Percentiles rank a stretch among this genome's conserved stretches.
These are phyloP conservation scores for Procambarus virginalis DNA, from an alignment of 1,140 invertebrate genomes.

Conservation along the genomic window DNA sequence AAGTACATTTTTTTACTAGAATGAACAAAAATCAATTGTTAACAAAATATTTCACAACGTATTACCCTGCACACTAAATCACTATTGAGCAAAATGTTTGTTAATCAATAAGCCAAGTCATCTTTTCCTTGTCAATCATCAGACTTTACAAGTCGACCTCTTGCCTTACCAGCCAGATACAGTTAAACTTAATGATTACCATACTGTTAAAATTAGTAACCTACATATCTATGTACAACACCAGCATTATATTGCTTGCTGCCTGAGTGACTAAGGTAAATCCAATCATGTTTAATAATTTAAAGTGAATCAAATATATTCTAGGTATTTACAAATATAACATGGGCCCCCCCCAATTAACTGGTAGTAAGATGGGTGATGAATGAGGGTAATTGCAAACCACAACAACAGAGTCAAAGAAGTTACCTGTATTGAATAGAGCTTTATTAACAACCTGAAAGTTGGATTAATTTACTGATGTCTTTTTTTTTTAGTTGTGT, in stretches of 20 bases:
- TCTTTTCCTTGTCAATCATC: not conserved
- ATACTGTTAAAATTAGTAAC: conserved; percentile 46
- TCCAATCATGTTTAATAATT: conserved; percentile 58
- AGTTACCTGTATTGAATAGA: not conserved
- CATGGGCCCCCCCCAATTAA: conserved; percentile 47
- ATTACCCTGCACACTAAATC: too few species aligned
- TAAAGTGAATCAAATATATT: conserved; percentile 60
- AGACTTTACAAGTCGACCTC: not conserved
- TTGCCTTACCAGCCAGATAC: not conserved
- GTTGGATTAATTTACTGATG: too few species aligned
- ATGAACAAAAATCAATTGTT: too few species aligned
- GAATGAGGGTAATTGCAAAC: conserved; percentile 54
- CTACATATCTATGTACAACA: conserved; percentile 1
- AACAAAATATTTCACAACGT: too few species aligned
- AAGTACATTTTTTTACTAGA: too few species aligned
- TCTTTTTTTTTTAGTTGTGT: too few species aligned
- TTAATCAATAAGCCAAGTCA: too few species aligned
- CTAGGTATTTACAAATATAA: conserved; percentile 52
- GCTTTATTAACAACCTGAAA: not conserved
- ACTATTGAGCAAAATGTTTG: not conserved
- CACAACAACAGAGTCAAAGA: conserved; percentile 43
- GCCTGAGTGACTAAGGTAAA: conserved; percentile 51
- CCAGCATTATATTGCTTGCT: conserved; percentile 36
- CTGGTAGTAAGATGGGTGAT: conserved; percentile 45
- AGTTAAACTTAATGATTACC: conserved; percentile 17